phyloP scores from a whole-genome alignment of 2,113 vertebrate genomes.

The Zapornia atra region DNA sequence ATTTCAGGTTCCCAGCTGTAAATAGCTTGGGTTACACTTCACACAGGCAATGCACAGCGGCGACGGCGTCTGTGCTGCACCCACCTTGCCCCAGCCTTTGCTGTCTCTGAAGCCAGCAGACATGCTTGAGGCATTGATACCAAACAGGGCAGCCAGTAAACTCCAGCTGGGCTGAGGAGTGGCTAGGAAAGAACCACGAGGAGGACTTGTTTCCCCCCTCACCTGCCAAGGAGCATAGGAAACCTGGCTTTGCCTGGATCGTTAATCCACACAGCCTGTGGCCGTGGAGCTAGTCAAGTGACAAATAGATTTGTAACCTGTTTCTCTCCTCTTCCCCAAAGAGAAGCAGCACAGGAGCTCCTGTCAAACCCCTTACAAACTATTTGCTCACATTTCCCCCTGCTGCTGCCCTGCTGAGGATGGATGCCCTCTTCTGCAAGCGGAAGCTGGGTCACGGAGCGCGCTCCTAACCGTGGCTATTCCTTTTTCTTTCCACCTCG shows the following conservation, averaged over 20 bases:
- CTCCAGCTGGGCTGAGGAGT: background rate
- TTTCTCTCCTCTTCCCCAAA: background rate
- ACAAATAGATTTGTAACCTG: conserved; percentile 19
- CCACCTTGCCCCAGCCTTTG: too few species aligned
- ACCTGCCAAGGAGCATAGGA: background rate
- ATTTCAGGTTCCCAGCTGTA: background rate
- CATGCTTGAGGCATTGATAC: background rate
- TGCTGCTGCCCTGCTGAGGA: background rate
- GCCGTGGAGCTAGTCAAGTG: background rate
- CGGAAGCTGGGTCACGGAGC: background rate
- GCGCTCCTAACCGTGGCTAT: conserved; percentile 78
- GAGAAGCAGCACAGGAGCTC: background rate
- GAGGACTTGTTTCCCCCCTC: too few species aligned
- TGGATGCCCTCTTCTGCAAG: conserved; percentile 80
- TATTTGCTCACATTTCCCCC: background rate
- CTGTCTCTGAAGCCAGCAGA: background rate
- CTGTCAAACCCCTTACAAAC: background rate
- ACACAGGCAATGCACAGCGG: rapidly evolving
- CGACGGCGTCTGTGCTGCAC: rapidly evolving
- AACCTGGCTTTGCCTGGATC: conserved; percentile 33
- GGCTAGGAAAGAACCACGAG: background rate
- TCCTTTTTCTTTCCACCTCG: conserved; percentile 79
- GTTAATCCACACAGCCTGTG: background rate
- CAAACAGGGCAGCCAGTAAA: background rate
- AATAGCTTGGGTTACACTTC: background rate